Base-by-base conservation (phyloP, 1,140 invertebrate species). In the Colletes latitarsis region DNA sequence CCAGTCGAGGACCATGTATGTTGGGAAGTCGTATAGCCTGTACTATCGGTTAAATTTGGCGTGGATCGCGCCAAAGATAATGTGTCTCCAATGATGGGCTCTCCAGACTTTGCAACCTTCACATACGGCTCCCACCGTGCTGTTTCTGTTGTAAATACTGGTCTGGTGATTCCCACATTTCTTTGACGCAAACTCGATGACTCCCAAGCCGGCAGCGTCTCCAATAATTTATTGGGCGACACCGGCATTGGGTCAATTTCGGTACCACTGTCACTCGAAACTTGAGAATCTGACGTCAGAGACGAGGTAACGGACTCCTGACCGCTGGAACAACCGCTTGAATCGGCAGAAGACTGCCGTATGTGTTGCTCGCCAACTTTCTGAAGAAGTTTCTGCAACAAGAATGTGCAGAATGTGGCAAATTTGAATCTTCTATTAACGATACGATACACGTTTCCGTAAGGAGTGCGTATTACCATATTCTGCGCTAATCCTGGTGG, bases 251-350 rank as follows among this genome's bases (percentile, higher is more conserved):
- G 92, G 86, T 94, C 93, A 4, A 93, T 91, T 68, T 94, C 94
- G 1, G 94, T 91, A n/a, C 94, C 94, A 57, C 94, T 94, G 64
- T 94, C 94, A 39, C 86, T 93, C 4, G 94, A 94, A 4, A 94
- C 92, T 19, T 94, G 94, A 17, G 94, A 94, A 19, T 94, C 93
- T 0, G 94, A 93, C 10, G 94, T 94, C 0, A 94, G 77, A 0
- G 94, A 95, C 6, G 94, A 95, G 3, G 94, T 94, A 2, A 94
- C 94, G 39, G 94, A 95, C 70, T 94, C 94, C 70, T 95, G 94
- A 5, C 93, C 95, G 57, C 93, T 95, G 30, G 94, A 94, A 73
- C 94, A 95, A 19, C 94, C 94, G 79, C 94, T 94, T 0, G 94
- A 94, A 84, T 95, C 94, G 4, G 93, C 93, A 70, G 94, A 94